Evolutionary conservation across 2,113 vertebrate species (phyloP).

Genomic region (Vulpes lagopus): DNA sequence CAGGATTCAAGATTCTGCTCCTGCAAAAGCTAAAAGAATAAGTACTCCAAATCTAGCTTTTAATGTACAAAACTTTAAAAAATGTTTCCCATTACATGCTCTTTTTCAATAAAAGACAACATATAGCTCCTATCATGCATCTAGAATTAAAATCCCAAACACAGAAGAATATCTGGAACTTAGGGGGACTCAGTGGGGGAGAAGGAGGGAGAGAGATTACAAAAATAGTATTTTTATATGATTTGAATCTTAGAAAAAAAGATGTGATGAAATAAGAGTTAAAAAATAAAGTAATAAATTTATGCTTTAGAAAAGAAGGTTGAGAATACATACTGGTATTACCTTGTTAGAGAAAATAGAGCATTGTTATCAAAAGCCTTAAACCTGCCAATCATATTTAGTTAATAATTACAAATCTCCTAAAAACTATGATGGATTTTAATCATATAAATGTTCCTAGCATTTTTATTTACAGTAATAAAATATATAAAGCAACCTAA

Average conservation of each 20-base stretch:
- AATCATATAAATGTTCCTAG: neutral
- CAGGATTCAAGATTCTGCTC: neutral
- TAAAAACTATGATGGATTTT: neutral
- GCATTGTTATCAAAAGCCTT: neutral
- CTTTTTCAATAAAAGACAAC: neutral
- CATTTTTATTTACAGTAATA: neutral
- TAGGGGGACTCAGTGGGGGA: neutral
- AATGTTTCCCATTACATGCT: neutral
- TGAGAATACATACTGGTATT: neutral
- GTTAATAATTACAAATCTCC: neutral
- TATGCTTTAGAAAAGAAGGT: neutral
- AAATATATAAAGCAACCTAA: conserved; percentile 34
- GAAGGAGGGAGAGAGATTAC: neutral
- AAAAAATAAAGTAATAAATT: neutral
- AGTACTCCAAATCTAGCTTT: neutral
- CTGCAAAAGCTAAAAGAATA: neutral
- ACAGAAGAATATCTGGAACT: neutral
- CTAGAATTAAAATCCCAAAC: neutral
- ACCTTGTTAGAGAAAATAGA: neutral
- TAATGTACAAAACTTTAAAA: neutral
- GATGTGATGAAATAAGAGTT: neutral
- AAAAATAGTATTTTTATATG: neutral
- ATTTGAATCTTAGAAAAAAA: neutral
- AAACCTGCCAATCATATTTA: neutral
- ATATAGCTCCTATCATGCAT: neutral